These are phyloP conservation scores for Lytechinus pictus DNA, from an alignment of 35 echinoderm and acorn worm genomes.

Conservation along the genomic window DNA sequence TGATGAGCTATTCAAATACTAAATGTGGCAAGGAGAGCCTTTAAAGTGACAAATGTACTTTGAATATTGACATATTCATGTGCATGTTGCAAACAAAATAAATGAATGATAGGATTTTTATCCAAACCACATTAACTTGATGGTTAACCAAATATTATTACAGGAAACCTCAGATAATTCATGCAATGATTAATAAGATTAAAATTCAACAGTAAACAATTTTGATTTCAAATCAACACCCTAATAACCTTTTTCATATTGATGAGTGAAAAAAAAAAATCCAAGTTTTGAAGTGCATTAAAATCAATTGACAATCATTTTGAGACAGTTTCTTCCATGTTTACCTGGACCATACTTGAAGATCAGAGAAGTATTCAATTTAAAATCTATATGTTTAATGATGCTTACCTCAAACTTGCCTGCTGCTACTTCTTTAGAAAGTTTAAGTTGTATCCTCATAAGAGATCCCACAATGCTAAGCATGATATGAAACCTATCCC, in stretches of 20 bases:
- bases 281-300: too few relatives aligned
- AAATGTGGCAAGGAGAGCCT: not conserved
- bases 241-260: not conserved
- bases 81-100: not conserved
- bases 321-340: not conserved
- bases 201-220: not conserved
- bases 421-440: slow-evolving; percentile 39
- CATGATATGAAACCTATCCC: slow-evolving; percentile 57
- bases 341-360: not conserved
- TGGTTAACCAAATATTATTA: not conserved
- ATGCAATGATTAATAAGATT: not conserved
- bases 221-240: not conserved
- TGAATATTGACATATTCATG: not conserved
- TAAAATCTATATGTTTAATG: too few relatives aligned
- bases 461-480: slow-evolving; percentile 65
- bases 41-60: not conserved
- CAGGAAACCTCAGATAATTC: not conserved
- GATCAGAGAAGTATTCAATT: not conserved
- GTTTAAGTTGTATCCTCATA: slow-evolving; percentile 65
- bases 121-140: not conserved
- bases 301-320: not conserved
- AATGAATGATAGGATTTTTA: not conserved
- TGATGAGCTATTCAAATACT: not conserved
- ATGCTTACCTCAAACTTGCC: slow-evolving; percentile 46
- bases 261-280: too few relatives aligned